Evolutionary conservation across 2,113 vertebrate genomes (phyloP).

Genomic region (Reinhardtius hippoglossoides): DNA sequence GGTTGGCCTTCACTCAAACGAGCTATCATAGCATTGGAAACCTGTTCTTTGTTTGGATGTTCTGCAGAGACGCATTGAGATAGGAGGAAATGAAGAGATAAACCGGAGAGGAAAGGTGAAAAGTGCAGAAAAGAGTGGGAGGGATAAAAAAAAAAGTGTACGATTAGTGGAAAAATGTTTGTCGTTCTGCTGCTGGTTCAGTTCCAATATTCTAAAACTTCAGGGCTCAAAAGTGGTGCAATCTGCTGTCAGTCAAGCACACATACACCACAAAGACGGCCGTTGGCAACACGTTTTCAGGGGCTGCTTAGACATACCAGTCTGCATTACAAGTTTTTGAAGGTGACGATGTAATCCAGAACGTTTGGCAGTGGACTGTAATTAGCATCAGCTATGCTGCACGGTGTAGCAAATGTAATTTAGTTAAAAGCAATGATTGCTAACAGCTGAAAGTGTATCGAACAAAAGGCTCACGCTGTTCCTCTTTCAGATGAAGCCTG

Average conservation of each 20-base stretch:
- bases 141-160: constrained; percentile 1
- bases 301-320: not conserved
- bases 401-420: not conserved
- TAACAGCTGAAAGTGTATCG: constrained; percentile 21
- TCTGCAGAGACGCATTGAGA: constrained; percentile 21
- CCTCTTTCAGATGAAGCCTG: constrained; percentile 18
- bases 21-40: constrained; percentile 14
- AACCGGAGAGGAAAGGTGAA: not conserved
- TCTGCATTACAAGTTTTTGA: not conserved
- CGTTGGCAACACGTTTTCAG: not conserved
- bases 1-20: constrained; percentile 62
- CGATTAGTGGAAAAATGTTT: not conserved
- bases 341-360: not conserved
- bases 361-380: not conserved
- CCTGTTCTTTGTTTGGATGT: not conserved
- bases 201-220: constrained; percentile 16
- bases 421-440: constrained; percentile 16
- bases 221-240: not conserved
- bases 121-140: constrained; percentile 12
- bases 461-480: constrained; percentile 18
- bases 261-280: not conserved
- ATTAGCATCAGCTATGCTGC: not conserved
- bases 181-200: not conserved
- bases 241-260: not conserved
- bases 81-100: constrained; percentile 13